Evolutionary conservation across 2,888 invertebrate species (phyloP).

Genomic region (Drosophila suboccidentalis): DNA sequence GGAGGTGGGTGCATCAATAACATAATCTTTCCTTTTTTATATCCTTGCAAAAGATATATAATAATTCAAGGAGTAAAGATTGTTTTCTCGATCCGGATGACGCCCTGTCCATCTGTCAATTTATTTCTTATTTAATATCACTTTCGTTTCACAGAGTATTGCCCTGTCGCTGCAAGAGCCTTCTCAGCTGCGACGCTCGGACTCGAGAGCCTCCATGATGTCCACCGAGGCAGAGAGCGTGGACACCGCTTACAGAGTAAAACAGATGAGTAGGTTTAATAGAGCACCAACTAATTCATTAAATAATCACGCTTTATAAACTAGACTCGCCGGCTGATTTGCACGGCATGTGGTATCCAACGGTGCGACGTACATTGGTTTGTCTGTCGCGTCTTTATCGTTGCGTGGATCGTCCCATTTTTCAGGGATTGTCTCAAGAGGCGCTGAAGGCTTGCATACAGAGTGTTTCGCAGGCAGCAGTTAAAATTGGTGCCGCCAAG

Average conservation of each 20-base stretch:
- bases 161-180: conserved; percentile 89
- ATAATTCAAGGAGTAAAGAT: no score
- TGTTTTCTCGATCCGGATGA: no score
- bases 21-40: background rate
- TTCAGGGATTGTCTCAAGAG: conserved; percentile 98
- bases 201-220: conserved; percentile 89
- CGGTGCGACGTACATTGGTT: conserved; percentile 96
- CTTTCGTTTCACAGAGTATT: conserved; percentile 87
- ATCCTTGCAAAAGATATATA: background rate
- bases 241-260: conserved; percentile 81
- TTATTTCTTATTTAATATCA: background rate
- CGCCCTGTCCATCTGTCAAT: no score
- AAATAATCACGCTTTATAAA: background rate
- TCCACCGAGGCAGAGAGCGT: conserved; percentile 91
- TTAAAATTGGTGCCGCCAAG: conserved; percentile 91
- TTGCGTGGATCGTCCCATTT: conserved; percentile 97
- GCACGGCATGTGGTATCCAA: conserved; percentile 99
- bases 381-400: conserved; percentile 95
- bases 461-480: conserved; percentile 93
- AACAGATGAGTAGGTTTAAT: conserved; percentile 82
- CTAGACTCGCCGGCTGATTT: conserved; percentile 95
- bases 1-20: conserved; percentile 88
- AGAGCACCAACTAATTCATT: rapidly evolving
- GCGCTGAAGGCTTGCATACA: conserved; percentile 96
- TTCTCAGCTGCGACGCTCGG: conserved; percentile 87